A percentile compares a stretch with the other conserved stretches of the same genome.
phyloP scores from a whole-genome alignment of 2,888 invertebrate genomes.

The Hypomecis punctinalis region DNA sequence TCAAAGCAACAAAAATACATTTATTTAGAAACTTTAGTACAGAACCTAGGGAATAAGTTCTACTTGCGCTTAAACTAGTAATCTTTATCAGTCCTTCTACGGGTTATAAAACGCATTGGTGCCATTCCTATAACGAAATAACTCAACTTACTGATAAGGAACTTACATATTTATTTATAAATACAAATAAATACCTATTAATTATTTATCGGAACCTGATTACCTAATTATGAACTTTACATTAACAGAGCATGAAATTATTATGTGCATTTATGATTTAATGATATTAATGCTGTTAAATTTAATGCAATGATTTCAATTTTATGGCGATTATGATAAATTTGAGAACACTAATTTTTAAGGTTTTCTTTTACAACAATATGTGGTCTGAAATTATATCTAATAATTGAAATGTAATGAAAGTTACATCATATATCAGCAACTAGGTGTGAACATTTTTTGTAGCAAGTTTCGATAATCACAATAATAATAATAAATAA shows the following conservation, averaged over 20 bases:
- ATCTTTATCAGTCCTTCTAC: not conserved
- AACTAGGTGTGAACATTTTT: too few relatives aligned
- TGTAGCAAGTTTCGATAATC: too few relatives aligned
- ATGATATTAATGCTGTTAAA: too few relatives aligned
- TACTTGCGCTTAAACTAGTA: not conserved
- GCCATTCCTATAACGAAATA: not conserved
- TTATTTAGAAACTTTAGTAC: too few relatives aligned
- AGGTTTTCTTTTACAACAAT: too few relatives aligned
- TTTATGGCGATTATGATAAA: not conserved
- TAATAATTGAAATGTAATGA: too few relatives aligned
- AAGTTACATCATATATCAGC: too few relatives aligned
- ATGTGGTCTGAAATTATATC: too few relatives aligned
- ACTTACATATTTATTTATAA: not conserved
- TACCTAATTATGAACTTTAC: constrained; percentile 1
- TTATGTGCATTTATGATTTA: not conserved
- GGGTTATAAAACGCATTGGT: not conserved
- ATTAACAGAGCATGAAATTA: constrained; percentile 9
- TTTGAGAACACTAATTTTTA: not conserved
- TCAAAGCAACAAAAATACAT: too few relatives aligned
- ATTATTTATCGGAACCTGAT: not conserved
- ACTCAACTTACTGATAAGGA: constrained; percentile 1
- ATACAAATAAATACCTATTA: constrained; percentile 1
- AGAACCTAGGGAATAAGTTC: too few relatives aligned
- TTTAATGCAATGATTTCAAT: not conserved
- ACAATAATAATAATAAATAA: too few relatives aligned